phyloP scores from a whole-genome alignment of 2,797 vertebrate species.

The Notoglanidium macrostoma region DNA sequence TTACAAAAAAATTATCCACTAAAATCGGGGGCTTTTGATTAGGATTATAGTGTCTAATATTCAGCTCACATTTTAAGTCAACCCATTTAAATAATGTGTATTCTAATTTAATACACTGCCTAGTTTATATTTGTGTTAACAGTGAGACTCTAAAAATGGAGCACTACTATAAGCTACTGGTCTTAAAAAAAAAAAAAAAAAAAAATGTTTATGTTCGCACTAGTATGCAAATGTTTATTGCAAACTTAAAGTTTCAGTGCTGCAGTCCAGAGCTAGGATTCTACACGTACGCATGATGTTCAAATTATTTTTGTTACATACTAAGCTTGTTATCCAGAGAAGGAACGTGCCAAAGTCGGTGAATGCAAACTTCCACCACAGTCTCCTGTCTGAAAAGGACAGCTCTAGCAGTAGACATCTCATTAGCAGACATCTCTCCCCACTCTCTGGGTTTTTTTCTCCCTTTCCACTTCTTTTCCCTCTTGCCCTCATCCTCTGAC shows the following conservation, averaged over 20 bases:
- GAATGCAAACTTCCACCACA: slow-evolving; percentile 5
- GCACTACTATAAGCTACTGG: background rate
- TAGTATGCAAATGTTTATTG: background rate
- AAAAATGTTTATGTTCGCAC: background rate
- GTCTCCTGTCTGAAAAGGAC: slow-evolving; percentile 25
- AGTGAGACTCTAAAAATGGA: background rate
- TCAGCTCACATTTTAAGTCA: background rate
- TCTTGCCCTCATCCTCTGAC: slow-evolving; percentile 6
- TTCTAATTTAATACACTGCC: background rate
- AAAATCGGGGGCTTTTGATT: background rate
- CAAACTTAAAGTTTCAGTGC: background rate
- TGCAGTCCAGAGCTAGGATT: background rate
- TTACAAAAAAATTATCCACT: background rate
- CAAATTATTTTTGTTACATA: slow-evolving; percentile 4
- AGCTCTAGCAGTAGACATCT: slow-evolving; percentile 30
- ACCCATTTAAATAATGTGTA: background rate
- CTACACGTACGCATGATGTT: background rate
- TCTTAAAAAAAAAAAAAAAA: background rate
- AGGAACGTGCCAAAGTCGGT: slow-evolving; percentile 7
- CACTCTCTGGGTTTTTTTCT: background rate
- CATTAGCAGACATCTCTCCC: slow-evolving; percentile 25
- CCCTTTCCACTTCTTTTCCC: slow-evolving; percentile 8
- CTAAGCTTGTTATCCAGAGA: slow-evolving; percentile 27
- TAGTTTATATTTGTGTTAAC: background rate
- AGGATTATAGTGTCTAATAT: background rate